phyloP scores from a whole-genome alignment of 2,888 invertebrate species.

The Petrophora chlorosata region DNA sequence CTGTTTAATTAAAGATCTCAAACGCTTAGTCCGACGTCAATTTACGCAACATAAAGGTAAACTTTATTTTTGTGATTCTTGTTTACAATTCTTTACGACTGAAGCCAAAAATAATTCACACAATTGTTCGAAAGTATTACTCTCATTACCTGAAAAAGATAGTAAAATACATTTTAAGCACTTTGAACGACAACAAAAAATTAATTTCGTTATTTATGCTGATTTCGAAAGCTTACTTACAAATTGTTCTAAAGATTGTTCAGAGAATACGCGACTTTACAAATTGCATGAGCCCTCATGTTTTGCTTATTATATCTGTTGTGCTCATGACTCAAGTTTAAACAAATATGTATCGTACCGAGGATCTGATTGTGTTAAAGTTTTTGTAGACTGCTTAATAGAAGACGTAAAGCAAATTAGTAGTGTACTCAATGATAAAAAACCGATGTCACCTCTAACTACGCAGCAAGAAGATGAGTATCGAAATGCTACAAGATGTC shows the following conservation, averaged over 20 bases:
- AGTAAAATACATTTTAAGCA: conserved; percentile 21
- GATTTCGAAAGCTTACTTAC: conserved; percentile 26
- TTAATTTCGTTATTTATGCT: conserved; percentile 31
- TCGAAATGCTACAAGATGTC: conserved; percentile 9
- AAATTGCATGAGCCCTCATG: conserved; percentile 25
- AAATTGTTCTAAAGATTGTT: neutral
- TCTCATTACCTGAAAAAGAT: conserved; percentile 18
- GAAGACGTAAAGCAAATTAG: conserved; percentile 6
- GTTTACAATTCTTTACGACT: conserved; percentile 27
- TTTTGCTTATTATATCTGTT: conserved; percentile 33
- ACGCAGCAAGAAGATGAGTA: neutral
- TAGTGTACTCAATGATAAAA: conserved; percentile 7
- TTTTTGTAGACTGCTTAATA: conserved; percentile 13
- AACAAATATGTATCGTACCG: conserved; percentile 29
- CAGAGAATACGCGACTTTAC: neutral
- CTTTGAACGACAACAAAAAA: conserved; percentile 30
- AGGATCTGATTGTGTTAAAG: conserved; percentile 10
- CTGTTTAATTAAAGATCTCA: conserved; percentile 32
- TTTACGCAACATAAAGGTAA: conserved; percentile 22
- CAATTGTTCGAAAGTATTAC: neutral
- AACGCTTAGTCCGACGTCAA: conserved; percentile 28
- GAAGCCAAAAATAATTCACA: conserved; percentile 4
- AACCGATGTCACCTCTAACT: conserved; percentile 3
- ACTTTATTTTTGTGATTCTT: conserved; percentile 29
- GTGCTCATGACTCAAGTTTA: conserved; percentile 23